Percentiles rank a stretch among this genome's conserved stretches.
These are phyloP conservation scores for Malurus leucopterus DNA, from an alignment of 2,797 vertebrate genomes.

Conservation along the genomic window DNA sequence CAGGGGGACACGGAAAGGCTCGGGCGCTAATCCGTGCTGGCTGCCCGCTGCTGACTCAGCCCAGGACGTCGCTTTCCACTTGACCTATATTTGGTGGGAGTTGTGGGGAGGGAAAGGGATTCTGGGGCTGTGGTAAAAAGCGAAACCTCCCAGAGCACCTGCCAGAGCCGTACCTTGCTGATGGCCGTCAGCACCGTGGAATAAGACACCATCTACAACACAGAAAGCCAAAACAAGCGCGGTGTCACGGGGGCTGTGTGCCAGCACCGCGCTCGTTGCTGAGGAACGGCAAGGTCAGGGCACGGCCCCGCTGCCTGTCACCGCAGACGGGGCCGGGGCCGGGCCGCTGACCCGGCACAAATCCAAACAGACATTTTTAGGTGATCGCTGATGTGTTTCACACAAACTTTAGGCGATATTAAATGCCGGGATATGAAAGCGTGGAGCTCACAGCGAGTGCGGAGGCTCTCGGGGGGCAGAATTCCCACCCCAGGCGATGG, in stretches of 20 bases:
- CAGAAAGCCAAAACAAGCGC: neutral
- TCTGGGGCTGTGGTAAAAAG: neutral
- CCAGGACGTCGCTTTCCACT: conserved; percentile 12
- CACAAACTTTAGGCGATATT: neutral
- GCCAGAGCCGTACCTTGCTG: conserved; percentile 84
- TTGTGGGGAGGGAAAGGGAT: neutral
- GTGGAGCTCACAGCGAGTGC: neutral
- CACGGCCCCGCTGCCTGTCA: conserved; percentile 1
- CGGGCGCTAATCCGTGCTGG: accelerated
- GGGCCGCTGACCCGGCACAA: conserved; percentile 43
- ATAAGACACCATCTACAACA: conserved; percentile 94
- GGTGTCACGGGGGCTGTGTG: neutral
- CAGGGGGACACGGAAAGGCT: neutral
- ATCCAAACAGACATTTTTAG: conserved; percentile 52
- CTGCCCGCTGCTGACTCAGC: conserved; percentile 53
- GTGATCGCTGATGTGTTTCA: conserved; percentile 11
- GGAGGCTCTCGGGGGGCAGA: neutral
- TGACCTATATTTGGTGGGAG: conserved; percentile 53
- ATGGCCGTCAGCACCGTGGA: conserved; percentile 91
- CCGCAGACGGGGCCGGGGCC: neutral
- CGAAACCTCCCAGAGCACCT: neutral
- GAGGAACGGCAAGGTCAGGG: conserved; percentile 42
- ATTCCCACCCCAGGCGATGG: neutral
- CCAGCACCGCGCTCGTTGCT: neutral
- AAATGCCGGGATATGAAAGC: neutral